These are phyloP conservation scores for Goniozus legneri DNA, from an alignment of 1,140 invertebrate species.

Conservation along the genomic window DNA sequence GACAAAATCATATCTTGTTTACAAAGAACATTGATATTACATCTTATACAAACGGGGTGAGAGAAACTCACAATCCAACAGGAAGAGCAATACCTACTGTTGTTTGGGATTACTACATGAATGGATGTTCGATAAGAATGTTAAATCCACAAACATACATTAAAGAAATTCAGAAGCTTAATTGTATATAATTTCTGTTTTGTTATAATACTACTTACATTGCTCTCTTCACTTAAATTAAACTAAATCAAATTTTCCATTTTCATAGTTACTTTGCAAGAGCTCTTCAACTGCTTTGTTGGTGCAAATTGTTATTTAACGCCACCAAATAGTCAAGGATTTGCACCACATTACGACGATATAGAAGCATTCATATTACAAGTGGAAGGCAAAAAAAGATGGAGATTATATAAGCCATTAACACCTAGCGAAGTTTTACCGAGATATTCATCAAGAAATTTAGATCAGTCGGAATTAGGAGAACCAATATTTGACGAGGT, in stretches of 20 bases:
- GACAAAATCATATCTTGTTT: constrained; percentile 73
- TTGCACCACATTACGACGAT: constrained; percentile 98
- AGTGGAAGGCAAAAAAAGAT: constrained; percentile 92
- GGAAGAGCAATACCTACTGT: constrained; percentile 72
- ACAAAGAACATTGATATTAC: constrained; percentile 90
- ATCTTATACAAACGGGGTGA: constrained; percentile 71
- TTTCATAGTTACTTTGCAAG: constrained; percentile 73
- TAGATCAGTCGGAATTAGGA: constrained; percentile 72
- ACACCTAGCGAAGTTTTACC: constrained; percentile 65
- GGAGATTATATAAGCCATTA: constrained; percentile 83
- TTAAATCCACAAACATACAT: constrained; percentile 93
- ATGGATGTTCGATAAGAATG: constrained; percentile 87
- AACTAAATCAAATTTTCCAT: constrained; percentile 3
- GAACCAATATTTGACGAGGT: constrained; percentile 78
- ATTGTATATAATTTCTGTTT: constrained; percentile 41
- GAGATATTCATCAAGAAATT: constrained; percentile 79
- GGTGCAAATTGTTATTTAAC: constrained; percentile 95
- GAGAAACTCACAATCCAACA: constrained; percentile 84
- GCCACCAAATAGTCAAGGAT: constrained; percentile 92
- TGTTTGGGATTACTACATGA: constrained; percentile 88
- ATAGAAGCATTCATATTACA: constrained; percentile 98
- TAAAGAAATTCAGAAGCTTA: constrained; percentile 59
- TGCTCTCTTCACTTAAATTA: neutral
- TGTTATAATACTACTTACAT: neutral
- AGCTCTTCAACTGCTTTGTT: constrained; percentile 89